Conservation (phyloP, 2,797 vertebrate species). For the Spatula clypeata region DNA sequence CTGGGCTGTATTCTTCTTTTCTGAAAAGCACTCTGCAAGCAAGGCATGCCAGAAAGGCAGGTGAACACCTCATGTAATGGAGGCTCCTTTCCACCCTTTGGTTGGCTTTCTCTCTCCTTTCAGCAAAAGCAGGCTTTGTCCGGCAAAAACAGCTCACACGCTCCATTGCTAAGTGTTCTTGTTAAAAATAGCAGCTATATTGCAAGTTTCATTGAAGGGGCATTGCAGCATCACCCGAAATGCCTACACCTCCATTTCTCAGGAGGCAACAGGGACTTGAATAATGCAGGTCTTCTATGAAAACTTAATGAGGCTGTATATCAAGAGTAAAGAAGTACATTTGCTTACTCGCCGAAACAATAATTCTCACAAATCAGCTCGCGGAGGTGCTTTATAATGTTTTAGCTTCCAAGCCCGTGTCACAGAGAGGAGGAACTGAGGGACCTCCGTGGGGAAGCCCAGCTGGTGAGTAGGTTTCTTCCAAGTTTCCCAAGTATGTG, state of each 20-base stretch:
- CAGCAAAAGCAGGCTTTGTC: neutral
- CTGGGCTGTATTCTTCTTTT: neutral
- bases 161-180: neutral
- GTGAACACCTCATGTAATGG: neutral
- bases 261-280: conserved; percentile 57
- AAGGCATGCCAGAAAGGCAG: neutral
- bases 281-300: conserved; percentile 72
- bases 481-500: neutral
- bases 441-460: neutral
- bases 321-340: conserved; percentile 53
- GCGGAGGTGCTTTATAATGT: neutral
- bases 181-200: conserved; percentile 30
- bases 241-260: conserved; percentile 24
- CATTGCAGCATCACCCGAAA: neutral
- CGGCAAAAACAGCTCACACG: neutral
- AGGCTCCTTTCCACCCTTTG: neutral
- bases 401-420: neutral
- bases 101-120: neutral
- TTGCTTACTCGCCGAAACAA: conserved; percentile 46
- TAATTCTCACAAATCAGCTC: neutral
- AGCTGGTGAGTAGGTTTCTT: neutral
- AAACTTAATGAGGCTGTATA: conserved; percentile 70
- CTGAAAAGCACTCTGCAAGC: conserved; percentile 1
- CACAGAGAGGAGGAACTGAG: neutral
- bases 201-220: neutral